Percentiles rank a stretch among this genome's conserved stretches.
Conservation (phyloP, 2,113 vertebrate species). For the Sarotherodon lohbergeri region DNA sequence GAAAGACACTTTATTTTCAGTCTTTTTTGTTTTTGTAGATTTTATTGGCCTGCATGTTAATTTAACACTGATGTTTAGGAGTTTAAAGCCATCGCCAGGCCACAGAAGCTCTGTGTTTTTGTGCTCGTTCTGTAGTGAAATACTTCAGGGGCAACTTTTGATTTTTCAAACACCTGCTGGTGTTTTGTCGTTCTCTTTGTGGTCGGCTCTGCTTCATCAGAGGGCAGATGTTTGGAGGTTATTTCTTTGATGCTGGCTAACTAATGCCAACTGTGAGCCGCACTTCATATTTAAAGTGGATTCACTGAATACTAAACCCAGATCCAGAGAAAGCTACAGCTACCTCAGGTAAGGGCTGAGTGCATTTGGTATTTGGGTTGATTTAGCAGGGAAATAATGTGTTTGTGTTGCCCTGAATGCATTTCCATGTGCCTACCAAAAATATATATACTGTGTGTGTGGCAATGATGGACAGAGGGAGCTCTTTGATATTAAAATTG, state of each 20-base stretch:
- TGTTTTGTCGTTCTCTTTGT: neutral
- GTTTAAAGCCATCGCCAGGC: neutral
- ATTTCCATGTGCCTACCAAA: neutral
- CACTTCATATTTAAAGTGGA: neutral
- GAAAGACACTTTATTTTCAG: neutral
- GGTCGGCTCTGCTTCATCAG: neutral
- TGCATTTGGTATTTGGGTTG: neutral
- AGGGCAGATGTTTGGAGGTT: neutral
- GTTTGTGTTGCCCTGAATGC: neutral
- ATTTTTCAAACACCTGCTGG: neutral
- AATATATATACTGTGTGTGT: neutral
- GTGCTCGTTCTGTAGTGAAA: neutral
- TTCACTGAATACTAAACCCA: neutral
- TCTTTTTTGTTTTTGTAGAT: neutral
- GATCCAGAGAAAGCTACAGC: neutral
- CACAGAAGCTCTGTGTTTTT: neutral
- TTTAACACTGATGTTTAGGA: neutral
- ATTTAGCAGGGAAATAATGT: neutral
- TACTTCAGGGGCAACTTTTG: neutral
- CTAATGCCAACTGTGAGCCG: neutral
- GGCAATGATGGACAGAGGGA: neutral
- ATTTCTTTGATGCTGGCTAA: neutral
- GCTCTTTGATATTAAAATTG: neutral
- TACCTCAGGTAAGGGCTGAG: neutral
- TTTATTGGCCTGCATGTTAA: neutral